Evolutionary conservation across 2,888 invertebrate genomes (phyloP).

Genomic region (Chymomyza amoena): DNA sequence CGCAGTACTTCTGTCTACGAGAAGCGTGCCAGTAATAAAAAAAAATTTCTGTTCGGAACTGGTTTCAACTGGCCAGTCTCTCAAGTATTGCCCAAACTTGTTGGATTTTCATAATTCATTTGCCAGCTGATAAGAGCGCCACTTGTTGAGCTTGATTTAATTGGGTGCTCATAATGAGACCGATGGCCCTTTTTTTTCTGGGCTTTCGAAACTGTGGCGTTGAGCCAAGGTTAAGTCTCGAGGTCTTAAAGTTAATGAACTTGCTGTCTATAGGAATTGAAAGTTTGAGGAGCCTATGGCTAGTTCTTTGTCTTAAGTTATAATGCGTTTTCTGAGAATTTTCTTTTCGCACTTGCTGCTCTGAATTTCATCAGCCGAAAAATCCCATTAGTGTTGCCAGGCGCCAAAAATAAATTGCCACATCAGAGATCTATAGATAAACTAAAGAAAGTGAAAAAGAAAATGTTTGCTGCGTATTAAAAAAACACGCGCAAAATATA

Average conservation of each 20-base stretch:
- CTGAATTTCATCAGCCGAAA: neutral
- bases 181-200: constrained; percentile 24
- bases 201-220: constrained; percentile 21
- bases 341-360: constrained; percentile 19
- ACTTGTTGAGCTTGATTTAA: neutral
- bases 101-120: constrained; percentile 15
- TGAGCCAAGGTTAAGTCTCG: constrained; percentile 37
- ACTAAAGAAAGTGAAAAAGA: neutral
- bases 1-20: constrained; percentile 26
- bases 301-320: constrained; percentile 1
- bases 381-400: constrained; percentile 31
- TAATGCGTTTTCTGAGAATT: neutral
- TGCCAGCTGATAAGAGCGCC: constrained; percentile 38
- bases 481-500: constrained; percentile 49
- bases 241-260: constrained; percentile 45
- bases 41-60: constrained; percentile 17
- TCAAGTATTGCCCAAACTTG: constrained; percentile 16
- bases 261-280: neutral
- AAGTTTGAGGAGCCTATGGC: constrained; percentile 20
- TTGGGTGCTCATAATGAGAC: constrained; percentile 13
- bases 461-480: constrained; percentile 12
- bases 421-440: constrained; percentile 13
- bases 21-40: constrained; percentile 1
- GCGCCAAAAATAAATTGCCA: constrained; percentile 36
- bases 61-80: constrained; percentile 46